A percentile compares a stretch with the other conserved stretches of the same genome.
phyloP scores from a whole-genome alignment of 2,113 vertebrate species.

The Pavo muticus region DNA sequence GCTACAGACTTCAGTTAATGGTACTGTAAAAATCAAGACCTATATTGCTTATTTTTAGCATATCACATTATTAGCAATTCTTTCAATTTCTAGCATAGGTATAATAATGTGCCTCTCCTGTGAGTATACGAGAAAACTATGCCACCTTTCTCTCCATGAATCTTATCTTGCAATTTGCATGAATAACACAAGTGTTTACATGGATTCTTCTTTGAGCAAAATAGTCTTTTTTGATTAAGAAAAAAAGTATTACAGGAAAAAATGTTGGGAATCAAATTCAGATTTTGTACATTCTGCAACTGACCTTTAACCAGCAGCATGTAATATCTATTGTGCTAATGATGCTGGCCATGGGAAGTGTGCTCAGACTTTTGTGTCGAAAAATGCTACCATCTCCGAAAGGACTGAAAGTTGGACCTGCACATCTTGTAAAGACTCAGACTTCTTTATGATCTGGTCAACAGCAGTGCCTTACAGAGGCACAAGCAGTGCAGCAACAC shows the following conservation, averaged over 20 bases:
- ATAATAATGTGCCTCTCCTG: background rate
- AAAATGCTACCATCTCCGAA: background rate
- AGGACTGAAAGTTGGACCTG: background rate
- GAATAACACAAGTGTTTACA: background rate
- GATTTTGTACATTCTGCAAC: background rate
- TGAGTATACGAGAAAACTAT: background rate
- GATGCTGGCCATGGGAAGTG: background rate
- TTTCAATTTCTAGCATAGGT: background rate
- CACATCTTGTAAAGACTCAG: background rate
- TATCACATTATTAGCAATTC: background rate
- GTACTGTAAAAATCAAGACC: background rate
- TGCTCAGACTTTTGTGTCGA: background rate
- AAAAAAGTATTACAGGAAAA: background rate
- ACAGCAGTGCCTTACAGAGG: background rate
- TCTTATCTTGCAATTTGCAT: background rate
- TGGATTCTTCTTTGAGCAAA: background rate
- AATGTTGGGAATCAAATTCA: background rate
- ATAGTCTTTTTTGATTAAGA: background rate
- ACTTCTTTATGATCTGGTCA: accelerated
- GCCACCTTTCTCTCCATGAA: background rate
- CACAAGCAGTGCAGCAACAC: background rate
- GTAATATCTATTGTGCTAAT: background rate
- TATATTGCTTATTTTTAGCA: background rate
- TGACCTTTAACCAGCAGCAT: background rate
- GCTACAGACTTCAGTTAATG: background rate